Base-by-base conservation (phyloP, 2,888 invertebrate genomes). In the Oscheius sp. region DNA sequence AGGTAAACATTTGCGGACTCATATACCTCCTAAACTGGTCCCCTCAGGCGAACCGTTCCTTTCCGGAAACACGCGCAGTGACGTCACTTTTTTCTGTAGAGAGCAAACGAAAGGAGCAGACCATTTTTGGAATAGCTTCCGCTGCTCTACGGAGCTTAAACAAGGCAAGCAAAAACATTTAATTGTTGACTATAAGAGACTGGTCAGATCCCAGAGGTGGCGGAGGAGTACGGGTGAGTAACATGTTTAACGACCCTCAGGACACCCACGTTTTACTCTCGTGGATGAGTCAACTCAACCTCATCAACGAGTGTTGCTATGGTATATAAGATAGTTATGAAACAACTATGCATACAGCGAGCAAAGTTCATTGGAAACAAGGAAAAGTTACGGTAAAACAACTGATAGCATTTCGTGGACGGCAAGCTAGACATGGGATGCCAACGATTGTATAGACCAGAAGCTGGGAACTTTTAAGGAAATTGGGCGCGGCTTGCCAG, bases 31-130 rank as follows among this genome's bases (percentile, higher is more conserved):
- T 27, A 29, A 41, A 59, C 59, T 59, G 29, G 59, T 35, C 59
- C 58, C 16, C 53, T 23, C 18, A 21, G 53, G 53, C n/a, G 53
- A 21, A 53, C n/a, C 53, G 53, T 16, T 53, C 53, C 53, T 53
- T 53, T 59, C 59, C 59, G 59, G 59, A 53, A 23, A 59, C 59
- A 59, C 59, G 59, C 25, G 59, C 27, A 18, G 41, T 59, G 59
- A 59, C 59, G 59, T 35, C 59, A 59, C 13, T 35, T 59, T 59
- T 41, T 53, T 53, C 25, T 18, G 12, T 53, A 18, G 41, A 59
- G n/a, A 59, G 59, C 59, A 59, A 59, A 59, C 59, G 35, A 59
- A 59, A 35, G 53, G 2, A 53, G 53, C 53, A 21, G 21, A 16
- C 18, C 35, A 35, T 35, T 35, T 35, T 35, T 3, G 35, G 35